These are phyloP conservation scores for Hapalemur alaotrensis DNA, from an alignment of 2,797 vertebrate species.

Conservation along the genomic window DNA sequence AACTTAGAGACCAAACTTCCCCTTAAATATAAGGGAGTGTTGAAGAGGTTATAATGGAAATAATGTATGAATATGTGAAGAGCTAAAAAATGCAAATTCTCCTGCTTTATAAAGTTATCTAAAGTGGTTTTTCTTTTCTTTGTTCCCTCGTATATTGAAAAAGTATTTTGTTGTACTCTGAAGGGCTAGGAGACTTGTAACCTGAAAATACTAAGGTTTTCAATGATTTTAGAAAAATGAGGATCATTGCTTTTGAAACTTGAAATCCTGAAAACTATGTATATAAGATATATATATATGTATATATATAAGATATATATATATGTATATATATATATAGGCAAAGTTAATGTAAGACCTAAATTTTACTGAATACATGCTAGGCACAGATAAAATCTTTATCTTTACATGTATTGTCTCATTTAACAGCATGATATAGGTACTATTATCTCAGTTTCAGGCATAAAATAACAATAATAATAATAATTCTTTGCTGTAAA, in stretches of 20 bases:
- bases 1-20: not conserved
- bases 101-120: not conserved
- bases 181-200: not conserved
- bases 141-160: not conserved
- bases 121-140: not conserved
- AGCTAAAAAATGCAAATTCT: conserved; percentile 11
- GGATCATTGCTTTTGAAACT: not conserved
- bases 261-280: not conserved
- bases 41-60: not conserved
- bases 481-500: not conserved
- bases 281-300: not conserved
- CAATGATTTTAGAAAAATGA: not conserved
- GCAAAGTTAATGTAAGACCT: not conserved
- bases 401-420: not conserved
- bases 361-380: not conserved
- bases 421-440: not conserved
- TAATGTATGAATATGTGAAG: not conserved
- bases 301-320: not conserved
- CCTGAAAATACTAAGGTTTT: not conserved
- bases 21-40: not conserved
- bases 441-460: not conserved
- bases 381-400: not conserved
- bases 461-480: not conserved
- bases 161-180: not conserved
- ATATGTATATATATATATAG: not conserved